Conservation (phyloP, 2,888 invertebrate genomes). For the Helicoverpa assulta region DNA sequence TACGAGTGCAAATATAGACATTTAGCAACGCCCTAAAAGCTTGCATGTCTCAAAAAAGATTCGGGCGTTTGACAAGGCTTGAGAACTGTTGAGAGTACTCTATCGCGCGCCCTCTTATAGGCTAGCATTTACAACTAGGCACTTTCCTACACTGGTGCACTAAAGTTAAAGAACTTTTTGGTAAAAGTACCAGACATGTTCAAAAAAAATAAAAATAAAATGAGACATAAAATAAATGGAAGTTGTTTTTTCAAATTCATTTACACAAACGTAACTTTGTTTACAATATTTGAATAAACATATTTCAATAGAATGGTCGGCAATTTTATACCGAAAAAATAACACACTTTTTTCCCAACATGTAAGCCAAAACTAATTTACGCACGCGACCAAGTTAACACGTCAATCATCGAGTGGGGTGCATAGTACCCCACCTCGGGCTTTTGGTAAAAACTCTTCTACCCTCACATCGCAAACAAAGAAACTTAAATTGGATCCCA, state of each 20-base stretch:
- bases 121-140: conserved; percentile 22
- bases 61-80: conserved; percentile 33
- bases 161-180: neutral
- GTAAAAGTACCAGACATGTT: neutral
- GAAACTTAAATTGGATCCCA: conserved; percentile 76
- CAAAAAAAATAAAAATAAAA: neutral
- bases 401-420: conserved; percentile 70
- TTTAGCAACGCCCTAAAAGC: conserved; percentile 52
- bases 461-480: conserved; percentile 72
- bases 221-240: too few relatives aligned
- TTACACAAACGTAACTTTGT: too few relatives aligned
- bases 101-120: conserved; percentile 22
- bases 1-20: conserved; percentile 51
- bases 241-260: too few relatives aligned
- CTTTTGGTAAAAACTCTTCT: conserved; percentile 67
- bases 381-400: conserved; percentile 68
- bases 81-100: conserved; percentile 38
- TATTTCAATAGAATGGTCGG: neutral
- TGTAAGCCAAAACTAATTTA: conserved; percentile 60
- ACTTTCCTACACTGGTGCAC: neutral
- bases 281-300: neutral
- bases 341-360: conserved; percentile 39
- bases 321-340: neutral
- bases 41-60: conserved; percentile 50
- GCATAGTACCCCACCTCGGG: conserved; percentile 59